Percentiles rank a stretch among this genome's conserved stretches.
Conservation (phyloP, 53 echinoderm and acorn worm species). For the Stichopus horrens region DNA sequence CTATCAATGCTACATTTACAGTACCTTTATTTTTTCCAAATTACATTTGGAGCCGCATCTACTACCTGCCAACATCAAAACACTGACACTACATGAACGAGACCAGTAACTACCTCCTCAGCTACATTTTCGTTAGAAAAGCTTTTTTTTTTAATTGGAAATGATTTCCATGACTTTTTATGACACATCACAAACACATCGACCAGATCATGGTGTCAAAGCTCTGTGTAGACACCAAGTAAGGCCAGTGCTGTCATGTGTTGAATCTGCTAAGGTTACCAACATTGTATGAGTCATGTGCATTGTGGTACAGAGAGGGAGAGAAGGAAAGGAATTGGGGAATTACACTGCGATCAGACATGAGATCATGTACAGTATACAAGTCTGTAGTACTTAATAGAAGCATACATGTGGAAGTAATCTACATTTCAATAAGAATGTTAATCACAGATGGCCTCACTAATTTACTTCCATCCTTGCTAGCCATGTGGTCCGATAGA, state of each 20-base stretch:
- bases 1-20: too few relatives aligned
- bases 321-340: background rate
- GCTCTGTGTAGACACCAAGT: conserved; percentile 4
- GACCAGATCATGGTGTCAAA: conserved; percentile 1
- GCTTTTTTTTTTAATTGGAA: background rate
- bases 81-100: too few relatives aligned
- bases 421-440: background rate
- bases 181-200: conserved; percentile 11
- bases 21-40: too few relatives aligned
- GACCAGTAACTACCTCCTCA: too few relatives aligned
- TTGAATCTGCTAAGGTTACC: conserved; percentile 6
- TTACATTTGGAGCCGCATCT: too few relatives aligned
- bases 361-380: background rate
- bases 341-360: background rate
- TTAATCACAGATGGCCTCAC: background rate
- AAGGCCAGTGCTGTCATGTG: background rate
- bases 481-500: background rate
- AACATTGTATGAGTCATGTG: conserved; percentile 1
- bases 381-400: background rate
- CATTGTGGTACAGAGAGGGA: background rate
- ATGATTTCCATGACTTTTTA: conserved; percentile 11
- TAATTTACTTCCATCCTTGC: background rate
- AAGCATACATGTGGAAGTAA: background rate
- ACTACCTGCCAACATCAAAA: too few relatives aligned
- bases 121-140: too few relatives aligned